Evolutionary conservation across 2,888 invertebrate genomes (phyloP), one percentile per base, ranked within the genome.

Genomic region (Drosophila kanekoi): DNA sequence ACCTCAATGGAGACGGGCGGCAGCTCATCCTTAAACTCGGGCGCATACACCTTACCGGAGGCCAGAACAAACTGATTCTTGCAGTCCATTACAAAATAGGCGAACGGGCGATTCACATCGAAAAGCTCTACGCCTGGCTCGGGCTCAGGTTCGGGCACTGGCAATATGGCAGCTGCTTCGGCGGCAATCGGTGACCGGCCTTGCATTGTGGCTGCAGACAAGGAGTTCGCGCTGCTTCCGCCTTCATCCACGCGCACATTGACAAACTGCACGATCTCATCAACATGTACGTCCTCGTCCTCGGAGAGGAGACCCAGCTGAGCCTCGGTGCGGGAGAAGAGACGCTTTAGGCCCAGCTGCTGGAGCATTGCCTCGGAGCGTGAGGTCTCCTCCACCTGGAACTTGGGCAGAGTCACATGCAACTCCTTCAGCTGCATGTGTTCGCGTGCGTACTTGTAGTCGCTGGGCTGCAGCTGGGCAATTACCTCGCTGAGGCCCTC

Each of bases 221-320:
- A 69, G 65, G 93, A 91, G 33, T 93, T 92, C 35, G 93, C 92
- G 1, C 93, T 90, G 9, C 93, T 92, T 20, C 93, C 93, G 0
- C 93, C 93, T 66, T 94, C 94, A 81, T 95, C 95, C 0, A 95
- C 94, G 9, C 94, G 93, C 0, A 95, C 93, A 1, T 94, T 94
- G 0, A 95, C 95, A 64, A 95, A 94, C 82, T 95, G 95, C 2
- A 95, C 95, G 68, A 95, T 90, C 87, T 95, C 95, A 68, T 95
- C 94, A 0, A 95, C 94, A 84, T 94, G 95, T n/a, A 95, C 91
- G n/a, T 94, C 94, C 60, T 93, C 92, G 47, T 94, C 93, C 3
- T 93, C 91, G 2, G 95, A 94, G 6, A 95, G 93, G 0, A 94
- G 93, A 0, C 94, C 93, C 14, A 95, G 91, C 75, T 95, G 94